phyloP scores from a whole-genome alignment of 2,113 vertebrate genomes.

The Edolisoma coerulescens region DNA sequence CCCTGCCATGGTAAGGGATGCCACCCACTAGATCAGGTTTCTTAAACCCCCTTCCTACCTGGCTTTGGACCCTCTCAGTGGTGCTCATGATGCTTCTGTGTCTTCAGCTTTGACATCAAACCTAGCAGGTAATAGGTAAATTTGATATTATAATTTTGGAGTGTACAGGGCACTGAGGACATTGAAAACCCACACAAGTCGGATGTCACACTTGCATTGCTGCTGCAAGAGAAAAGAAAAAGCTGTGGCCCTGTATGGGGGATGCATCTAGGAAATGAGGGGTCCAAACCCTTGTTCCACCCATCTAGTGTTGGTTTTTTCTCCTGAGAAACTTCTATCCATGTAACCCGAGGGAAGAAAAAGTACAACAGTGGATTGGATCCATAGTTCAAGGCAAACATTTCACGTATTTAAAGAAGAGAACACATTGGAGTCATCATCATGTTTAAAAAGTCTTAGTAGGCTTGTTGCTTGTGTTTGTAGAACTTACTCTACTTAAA shows the following conservation, averaged over 20 bases:
- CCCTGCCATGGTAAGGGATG: too few relatives aligned
- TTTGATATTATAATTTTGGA: background rate
- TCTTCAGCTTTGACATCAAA: background rate
- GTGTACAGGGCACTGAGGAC: background rate
- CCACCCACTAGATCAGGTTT: background rate
- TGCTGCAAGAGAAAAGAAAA: background rate
- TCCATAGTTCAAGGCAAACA: background rate
- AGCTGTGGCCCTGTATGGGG: background rate
- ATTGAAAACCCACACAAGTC: background rate
- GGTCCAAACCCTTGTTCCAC: background rate
- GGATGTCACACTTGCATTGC: background rate
- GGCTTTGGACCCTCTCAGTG: background rate
- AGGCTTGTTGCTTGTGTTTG: slow-evolving; percentile 10
- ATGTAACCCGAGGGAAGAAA: background rate
- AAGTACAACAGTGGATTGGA: background rate
- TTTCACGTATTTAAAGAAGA: background rate
- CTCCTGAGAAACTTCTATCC: background rate
- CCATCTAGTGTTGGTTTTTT: background rate
- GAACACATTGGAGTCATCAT: background rate
- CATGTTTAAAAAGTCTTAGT: background rate
- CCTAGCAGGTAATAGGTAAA: background rate
- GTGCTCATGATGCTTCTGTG: background rate
- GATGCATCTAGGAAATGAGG: background rate
- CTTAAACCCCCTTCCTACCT: background rate
- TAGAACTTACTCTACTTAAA: slow-evolving; percentile 8